Percentiles rank a stretch among this genome's conserved stretches.
Evolutionary conservation across 2,113 vertebrate species (phyloP).

Genomic region (Rattus norvegicus): DNA sequence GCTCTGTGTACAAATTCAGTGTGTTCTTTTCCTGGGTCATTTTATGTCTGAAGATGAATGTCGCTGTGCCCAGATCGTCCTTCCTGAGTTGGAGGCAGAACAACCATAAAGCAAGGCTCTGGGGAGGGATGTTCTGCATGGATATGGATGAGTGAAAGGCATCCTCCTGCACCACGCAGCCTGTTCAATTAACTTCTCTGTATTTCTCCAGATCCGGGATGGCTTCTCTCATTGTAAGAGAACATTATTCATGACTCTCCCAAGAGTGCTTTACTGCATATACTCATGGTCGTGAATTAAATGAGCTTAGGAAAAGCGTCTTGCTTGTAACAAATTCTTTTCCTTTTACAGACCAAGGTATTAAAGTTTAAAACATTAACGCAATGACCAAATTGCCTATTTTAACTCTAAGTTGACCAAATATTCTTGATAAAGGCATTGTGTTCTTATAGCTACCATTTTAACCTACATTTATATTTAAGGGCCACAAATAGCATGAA

Average conservation of each 20-base stretch:
- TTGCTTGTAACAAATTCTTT: background rate
- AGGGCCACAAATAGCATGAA: background rate
- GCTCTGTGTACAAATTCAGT: background rate
- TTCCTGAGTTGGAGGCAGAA: conserved; percentile 62
- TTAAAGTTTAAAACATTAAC: conserved; percentile 53
- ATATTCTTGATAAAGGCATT: background rate
- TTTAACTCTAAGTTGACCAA: conserved; percentile 27
- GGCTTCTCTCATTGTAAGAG: conserved; percentile 41
- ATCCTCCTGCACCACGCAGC: background rate
- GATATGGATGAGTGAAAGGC: conserved; percentile 27
- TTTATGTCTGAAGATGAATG: conserved; percentile 65
- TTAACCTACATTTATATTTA: background rate
- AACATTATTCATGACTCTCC: conserved; percentile 26
- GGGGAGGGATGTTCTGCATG: background rate
- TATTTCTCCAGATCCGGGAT: conserved; percentile 55
- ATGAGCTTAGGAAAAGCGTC: conserved; percentile 51
- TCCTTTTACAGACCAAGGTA: conserved; percentile 46
- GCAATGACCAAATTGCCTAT: conserved; percentile 10
- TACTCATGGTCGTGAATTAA: conserved; percentile 56
- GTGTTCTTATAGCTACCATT: background rate
- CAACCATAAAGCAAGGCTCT: background rate
- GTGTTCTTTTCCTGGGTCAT: conserved; percentile 48
- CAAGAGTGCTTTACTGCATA: conserved; percentile 50
- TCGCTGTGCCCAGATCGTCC: conserved; percentile 39
- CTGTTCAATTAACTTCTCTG: conserved; percentile 53